A percentile compares a stretch with the other conserved stretches of the same genome.
These are phyloP conservation scores for Empidonax traillii DNA, from an alignment of 2,113 vertebrate species.

Conservation along the genomic window DNA sequence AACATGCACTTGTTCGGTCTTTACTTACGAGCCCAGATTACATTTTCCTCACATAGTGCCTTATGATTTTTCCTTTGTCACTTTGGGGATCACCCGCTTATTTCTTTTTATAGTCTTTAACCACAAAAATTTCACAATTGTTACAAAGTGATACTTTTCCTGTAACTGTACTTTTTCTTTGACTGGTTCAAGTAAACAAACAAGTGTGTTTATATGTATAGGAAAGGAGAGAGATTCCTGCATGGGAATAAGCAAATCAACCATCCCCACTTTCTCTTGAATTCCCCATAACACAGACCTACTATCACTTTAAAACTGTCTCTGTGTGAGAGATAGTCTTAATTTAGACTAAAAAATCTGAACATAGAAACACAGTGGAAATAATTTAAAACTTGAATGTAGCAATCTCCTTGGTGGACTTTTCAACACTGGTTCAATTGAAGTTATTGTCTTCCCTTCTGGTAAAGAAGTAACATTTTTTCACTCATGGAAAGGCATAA, in stretches of 20 bases:
- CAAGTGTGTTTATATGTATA: not conserved
- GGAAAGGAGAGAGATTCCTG: not conserved
- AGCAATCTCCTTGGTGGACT: not conserved
- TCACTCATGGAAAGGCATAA: not conserved
- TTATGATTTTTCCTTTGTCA: constrained; percentile 20
- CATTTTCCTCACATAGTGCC: not conserved
- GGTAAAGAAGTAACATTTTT: not conserved
- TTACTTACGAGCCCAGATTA: not conserved
- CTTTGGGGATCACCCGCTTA: not conserved
- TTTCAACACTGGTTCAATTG: not conserved
- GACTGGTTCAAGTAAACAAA: not conserved
- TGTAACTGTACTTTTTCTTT: not conserved
- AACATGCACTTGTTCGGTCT: not conserved
- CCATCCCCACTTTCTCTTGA: not conserved
- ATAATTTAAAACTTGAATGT: not conserved
- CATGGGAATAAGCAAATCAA: not conserved
- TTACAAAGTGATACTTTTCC: not conserved
- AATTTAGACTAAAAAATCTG: not conserved
- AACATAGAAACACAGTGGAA: not conserved
- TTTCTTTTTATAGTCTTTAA: constrained; percentile 20
- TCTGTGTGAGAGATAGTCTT: not conserved
- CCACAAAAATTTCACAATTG: constrained; percentile 18
- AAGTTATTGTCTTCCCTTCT: not conserved
- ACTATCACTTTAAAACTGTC: not conserved
- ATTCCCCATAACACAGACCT: not conserved